Percentiles rank a stretch among this genome's conserved stretches.
These are phyloP conservation scores for Oreochromis aureus DNA, from an alignment of 2,113 vertebrate genomes.

Conservation along the genomic window DNA sequence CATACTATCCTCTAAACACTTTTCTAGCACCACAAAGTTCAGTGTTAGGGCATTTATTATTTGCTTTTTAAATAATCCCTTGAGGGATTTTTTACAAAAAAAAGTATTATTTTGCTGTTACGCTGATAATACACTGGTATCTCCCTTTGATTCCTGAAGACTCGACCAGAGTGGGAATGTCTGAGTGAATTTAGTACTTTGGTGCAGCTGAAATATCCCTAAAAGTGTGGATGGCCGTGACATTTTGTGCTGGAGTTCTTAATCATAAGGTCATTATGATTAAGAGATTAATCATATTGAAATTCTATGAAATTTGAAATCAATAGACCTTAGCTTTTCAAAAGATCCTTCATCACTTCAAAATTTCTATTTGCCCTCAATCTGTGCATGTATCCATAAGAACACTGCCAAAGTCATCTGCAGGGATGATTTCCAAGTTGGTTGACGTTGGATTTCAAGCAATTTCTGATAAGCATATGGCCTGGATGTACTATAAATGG, in stretches of 20 bases:
- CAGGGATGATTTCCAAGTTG: neutral
- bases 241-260: neutral
- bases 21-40: neutral
- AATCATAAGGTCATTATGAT: neutral
- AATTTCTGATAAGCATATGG: neutral
- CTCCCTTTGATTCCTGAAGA: neutral
- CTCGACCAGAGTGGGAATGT: neutral
- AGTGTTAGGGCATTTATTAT: neutral
- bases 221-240: neutral
- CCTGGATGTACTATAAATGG: neutral
- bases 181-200: neutral
- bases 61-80: neutral
- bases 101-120: neutral
- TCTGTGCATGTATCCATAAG: neutral
- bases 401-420: slow-evolving; percentile 9
- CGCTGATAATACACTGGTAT: neutral
- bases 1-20: neutral
- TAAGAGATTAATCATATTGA: neutral
- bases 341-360: neutral
- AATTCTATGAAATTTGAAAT: neutral
- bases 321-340: neutral
- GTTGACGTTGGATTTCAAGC: neutral
- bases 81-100: accelerated
- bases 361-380: neutral
- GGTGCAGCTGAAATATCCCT: neutral